Evolutionary conservation across 2,888 invertebrate species (phyloP), one percentile per base, ranked within the genome.

Genomic region (Archaeoteleia sp.): DNA sequence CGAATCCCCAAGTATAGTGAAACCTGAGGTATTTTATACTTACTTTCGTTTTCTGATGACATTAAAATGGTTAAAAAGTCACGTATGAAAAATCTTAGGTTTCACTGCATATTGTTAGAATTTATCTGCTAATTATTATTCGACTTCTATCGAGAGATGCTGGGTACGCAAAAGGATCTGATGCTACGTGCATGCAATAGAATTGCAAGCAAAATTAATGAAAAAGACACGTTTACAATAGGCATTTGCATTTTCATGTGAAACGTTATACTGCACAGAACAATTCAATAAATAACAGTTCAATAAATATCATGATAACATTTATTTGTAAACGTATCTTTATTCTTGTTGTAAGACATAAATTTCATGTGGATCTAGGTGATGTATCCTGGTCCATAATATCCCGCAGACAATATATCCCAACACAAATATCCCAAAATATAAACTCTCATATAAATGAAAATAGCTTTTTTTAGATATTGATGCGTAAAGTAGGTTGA

Each of bases 71-170:
- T 9, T 25, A 34, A 1, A 14, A 6, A 12, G 30, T n/a, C 9
- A 30, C 14, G 61, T 55, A 35, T 49, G 49, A 37, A 51, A 46
- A 40, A 34, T 51, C 46, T 40, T 40, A 34, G 65, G 66, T 54
- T 45, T 45, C 30, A 23, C 55, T 61, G 61, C 49, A 55, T 67
- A 60, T 17, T 10, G 55, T 67, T 61, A 61, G 49, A 48, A 30
- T 67, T 61, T 49, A 67, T 51, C 55, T 49, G 60, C 66, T 53
- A 55, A 67, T 51, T 42, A 67, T 55, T 67, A 61, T 67, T 45
- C 61, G 55, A 67, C 49, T 54, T 54, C 17, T 67, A 55, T 42
- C 54, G 32, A 55, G 51, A 32, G 48, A 46, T 46, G 53, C 45
- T 53, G 54, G 48, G 42, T 67, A 60, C 35, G 53, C 48, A 65